Percentiles rank a stretch among this genome's conserved stretches.
These are phyloP conservation scores for Caenorhabditis doughertyi DNA, from an alignment of 2,888 invertebrate species.

Conservation along the genomic window DNA sequence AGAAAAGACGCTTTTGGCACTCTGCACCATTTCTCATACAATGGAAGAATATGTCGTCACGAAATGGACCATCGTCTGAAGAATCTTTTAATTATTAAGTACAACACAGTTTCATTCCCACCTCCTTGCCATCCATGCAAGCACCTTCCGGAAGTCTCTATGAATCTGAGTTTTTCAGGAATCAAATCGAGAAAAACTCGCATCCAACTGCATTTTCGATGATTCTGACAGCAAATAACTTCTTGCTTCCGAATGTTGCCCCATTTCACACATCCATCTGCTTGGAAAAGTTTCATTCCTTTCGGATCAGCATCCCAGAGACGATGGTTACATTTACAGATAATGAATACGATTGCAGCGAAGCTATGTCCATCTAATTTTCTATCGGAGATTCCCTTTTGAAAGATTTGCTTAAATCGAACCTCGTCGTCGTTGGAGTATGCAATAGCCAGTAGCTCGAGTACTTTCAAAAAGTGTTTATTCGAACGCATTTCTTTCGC, in stretches of 20 bases:
- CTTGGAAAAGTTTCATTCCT: neutral
- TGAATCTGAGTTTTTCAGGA: neutral
- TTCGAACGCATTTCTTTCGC: neutral
- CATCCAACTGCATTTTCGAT: conserved; percentile 55
- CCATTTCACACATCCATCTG: neutral
- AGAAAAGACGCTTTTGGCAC: conserved; percentile 60
- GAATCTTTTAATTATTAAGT: neutral
- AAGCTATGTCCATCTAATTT: neutral
- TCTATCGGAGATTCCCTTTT: neutral
- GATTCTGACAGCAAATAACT: conserved; percentile 6
- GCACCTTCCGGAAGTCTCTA: conserved; percentile 11
- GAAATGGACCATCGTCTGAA: conserved; percentile 51
- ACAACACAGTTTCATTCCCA: too few species aligned
- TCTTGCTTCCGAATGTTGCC: conserved; percentile 22
- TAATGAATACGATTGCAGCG: conserved; percentile 18
- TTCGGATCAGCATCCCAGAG: conserved; percentile 22
- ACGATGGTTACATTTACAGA: conserved; percentile 9
- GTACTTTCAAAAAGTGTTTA: neutral
- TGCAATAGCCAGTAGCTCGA: neutral
- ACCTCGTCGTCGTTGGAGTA: conserved; percentile 26
- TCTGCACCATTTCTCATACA: conserved; percentile 58
- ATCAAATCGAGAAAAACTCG: conserved; percentile 26
- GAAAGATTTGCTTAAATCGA: conserved; percentile 17
- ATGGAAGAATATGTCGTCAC: conserved; percentile 56
- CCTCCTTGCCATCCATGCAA: conserved; percentile 13